phyloP scores from a whole-genome alignment of 2,888 invertebrate genomes.

The Pteria penguin region DNA sequence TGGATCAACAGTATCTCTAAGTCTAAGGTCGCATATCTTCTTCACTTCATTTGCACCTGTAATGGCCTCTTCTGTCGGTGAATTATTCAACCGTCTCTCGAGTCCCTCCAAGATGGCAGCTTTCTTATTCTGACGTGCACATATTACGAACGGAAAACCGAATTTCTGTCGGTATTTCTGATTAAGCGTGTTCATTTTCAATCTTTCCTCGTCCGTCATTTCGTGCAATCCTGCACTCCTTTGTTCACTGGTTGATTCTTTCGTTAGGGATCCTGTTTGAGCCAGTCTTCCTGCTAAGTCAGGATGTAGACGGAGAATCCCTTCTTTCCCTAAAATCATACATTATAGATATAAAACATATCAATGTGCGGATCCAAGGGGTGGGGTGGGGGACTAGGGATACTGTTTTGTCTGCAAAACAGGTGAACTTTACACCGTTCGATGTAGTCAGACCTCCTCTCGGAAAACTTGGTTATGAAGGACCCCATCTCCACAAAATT shows the following conservation, averaged over 20 bases:
- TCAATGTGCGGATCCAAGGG: too few species aligned
- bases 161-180: constrained; percentile 59
- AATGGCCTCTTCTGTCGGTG: constrained; percentile 45
- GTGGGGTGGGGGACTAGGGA: too few species aligned
- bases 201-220: constrained; percentile 51
- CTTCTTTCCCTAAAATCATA: constrained; percentile 63
- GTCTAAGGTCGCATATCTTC: constrained; percentile 60
- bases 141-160: constrained; percentile 69
- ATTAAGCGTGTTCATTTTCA: constrained; percentile 51
- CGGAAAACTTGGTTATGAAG: too few species aligned
- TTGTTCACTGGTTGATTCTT: constrained; percentile 61
- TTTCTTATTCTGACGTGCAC: constrained; percentile 66
- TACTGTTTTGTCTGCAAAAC: background rate
- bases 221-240: constrained; percentile 53
- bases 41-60: constrained; percentile 64
- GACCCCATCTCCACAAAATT: too few species aligned
- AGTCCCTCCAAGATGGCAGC: constrained; percentile 60
- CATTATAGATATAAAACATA: too few species aligned
- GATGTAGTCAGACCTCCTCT: too few species aligned
- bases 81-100: constrained; percentile 50
- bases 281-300: constrained; percentile 65
- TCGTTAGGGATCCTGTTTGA: constrained; percentile 47
- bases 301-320: constrained; percentile 63
- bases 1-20: constrained; percentile 49
- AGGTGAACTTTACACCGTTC: background rate